phyloP scores from a whole-genome alignment of 2,113 vertebrate genomes.

The Microcebus lehilahytsara region DNA sequence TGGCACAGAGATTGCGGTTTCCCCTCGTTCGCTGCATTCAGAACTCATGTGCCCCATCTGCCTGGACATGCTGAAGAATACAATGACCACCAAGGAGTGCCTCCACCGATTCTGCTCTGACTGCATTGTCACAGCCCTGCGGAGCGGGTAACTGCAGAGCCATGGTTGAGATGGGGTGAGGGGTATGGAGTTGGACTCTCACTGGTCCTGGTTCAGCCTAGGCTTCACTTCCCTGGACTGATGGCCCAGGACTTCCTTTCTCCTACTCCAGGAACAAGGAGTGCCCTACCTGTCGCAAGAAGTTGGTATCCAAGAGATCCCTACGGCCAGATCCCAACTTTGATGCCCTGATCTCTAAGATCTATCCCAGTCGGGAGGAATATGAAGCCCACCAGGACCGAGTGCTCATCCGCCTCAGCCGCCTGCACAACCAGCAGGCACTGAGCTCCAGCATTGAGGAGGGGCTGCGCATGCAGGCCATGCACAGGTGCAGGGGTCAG shows the following conservation, averaged over 20 bases:
- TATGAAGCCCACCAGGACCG: slow-evolving; percentile 94
- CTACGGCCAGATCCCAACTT: slow-evolving; percentile 93
- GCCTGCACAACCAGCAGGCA: slow-evolving; percentile 92
- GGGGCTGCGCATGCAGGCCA: slow-evolving; percentile 92
- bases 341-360: slow-evolving; percentile 94
- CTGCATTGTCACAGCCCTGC: slow-evolving; percentile 93
- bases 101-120: slow-evolving; percentile 94
- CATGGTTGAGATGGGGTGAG: neutral
- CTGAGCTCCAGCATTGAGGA: slow-evolving; percentile 95
- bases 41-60: slow-evolving; percentile 96
- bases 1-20: slow-evolving; percentile 92
- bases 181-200: neutral
- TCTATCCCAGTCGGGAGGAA: slow-evolving; percentile 94
- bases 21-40: slow-evolving; percentile 89
- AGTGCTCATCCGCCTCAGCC: slow-evolving; percentile 91
- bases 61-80: slow-evolving; percentile 95
- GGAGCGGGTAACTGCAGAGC: slow-evolving; percentile 86
- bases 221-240: neutral
- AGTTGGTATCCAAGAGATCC: slow-evolving; percentile 92
- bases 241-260: neutral
- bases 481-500: slow-evolving; percentile 86
- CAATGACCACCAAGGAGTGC: slow-evolving; percentile 96
- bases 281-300: slow-evolving; percentile 94
- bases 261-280: slow-evolving; percentile 89
- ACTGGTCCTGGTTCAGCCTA: neutral